A percentile compares a stretch with the other conserved stretches of the same genome.
These are phyloP conservation scores for Dromococcyx pavoninus DNA, from an alignment of 2,797 vertebrate genomes.

Conservation along the genomic window DNA sequence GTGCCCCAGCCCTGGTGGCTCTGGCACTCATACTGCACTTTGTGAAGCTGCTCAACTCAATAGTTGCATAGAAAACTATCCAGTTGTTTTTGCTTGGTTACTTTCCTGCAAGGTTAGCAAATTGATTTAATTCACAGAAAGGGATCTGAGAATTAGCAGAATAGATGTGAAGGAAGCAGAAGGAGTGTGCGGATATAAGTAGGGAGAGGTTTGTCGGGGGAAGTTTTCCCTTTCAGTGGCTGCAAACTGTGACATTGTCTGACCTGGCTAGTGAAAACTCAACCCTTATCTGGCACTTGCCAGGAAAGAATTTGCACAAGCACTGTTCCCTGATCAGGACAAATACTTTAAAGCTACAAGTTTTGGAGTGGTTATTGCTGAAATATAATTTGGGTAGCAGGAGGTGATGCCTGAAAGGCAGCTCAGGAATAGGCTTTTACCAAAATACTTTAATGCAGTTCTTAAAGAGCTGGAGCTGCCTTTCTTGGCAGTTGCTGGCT, in stretches of 20 bases:
- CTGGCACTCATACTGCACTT: background rate
- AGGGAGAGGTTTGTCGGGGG: background rate
- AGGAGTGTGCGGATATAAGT: background rate
- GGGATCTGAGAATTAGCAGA: background rate
- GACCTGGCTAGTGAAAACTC: background rate
- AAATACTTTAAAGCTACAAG: background rate
- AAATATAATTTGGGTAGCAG: background rate
- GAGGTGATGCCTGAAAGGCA: background rate
- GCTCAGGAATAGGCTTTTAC: background rate
- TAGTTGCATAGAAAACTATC: background rate
- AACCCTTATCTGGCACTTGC: background rate
- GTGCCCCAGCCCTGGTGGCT: rapidly evolving
- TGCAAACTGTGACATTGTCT: background rate
- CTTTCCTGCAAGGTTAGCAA: background rate
- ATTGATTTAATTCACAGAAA: background rate
- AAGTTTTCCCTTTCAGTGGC: background rate
- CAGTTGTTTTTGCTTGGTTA: background rate
- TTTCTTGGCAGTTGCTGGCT: background rate
- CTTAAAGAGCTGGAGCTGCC: background rate
- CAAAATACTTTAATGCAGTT: background rate
- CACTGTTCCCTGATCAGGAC: background rate
- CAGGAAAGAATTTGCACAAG: background rate
- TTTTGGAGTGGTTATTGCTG: background rate
- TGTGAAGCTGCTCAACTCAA: background rate
- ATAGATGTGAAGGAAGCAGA: background rate